These are phyloP conservation scores for Astreopora myriophthalma DNA, from an alignment of 64 coral and sea anemone genomes.

Conservation along the genomic window DNA sequence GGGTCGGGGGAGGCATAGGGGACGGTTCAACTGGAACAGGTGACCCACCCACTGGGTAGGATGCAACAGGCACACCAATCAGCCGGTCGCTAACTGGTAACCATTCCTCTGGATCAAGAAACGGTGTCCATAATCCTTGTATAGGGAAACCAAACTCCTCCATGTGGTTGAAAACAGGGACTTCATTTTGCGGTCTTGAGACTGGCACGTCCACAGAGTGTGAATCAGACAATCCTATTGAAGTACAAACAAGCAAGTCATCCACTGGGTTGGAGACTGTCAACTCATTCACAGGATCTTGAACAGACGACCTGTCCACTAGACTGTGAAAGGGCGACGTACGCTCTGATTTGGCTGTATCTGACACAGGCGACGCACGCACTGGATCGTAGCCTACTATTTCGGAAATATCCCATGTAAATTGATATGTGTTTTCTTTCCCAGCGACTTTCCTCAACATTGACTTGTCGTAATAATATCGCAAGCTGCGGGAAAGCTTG, in stretches of 20 bases:
- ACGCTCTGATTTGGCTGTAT: neutral
- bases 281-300: neutral
- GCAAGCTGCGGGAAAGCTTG: conserved; percentile 8
- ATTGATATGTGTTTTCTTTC: neutral
- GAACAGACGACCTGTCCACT: neutral
- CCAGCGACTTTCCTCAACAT: conserved; percentile 24
- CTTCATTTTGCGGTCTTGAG: neutral
- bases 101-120: neutral
- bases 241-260: neutral
- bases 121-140: neutral
- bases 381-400: conserved; percentile 6
- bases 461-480: conserved; percentile 28
- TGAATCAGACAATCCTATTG: neutral
- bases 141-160: neutral
- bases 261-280: neutral
- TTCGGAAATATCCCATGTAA: conserved; percentile 1
- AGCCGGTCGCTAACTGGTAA: neutral
- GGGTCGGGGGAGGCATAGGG: neutral
- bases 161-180: neutral
- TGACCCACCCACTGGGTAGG: neutral
- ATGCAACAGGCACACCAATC: neutral
- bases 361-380: neutral
- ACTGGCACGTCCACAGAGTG: neutral
- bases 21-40: neutral
- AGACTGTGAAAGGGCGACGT: neutral